Conservation (phyloP, 2,888 invertebrate genomes). For the Acanthosoma haemorrhoidale region DNA sequence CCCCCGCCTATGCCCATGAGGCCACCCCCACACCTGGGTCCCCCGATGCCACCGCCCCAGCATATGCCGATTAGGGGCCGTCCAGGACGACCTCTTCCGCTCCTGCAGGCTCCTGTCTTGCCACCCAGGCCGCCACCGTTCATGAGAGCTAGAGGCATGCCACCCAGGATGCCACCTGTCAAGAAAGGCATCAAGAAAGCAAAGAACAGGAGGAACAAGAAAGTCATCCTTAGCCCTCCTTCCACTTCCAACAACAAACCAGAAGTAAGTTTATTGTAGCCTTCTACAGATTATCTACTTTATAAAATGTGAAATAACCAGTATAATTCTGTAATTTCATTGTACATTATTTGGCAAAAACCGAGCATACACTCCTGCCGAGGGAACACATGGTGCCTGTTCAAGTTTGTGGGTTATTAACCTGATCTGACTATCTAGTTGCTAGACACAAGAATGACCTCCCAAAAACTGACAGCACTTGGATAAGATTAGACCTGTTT, state of each 20-base stretch:
- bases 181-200: conserved; percentile 31
- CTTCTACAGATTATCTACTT: background rate
- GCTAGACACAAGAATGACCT: too few species aligned
- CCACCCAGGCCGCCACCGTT: conserved; percentile 37
- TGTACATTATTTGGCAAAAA: too few species aligned
- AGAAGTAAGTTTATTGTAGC: background rate
- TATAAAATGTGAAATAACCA: conserved; percentile 27
- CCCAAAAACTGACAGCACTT: too few species aligned
- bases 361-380: too few species aligned
- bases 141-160: conserved; percentile 35
- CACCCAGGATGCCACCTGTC: conserved; percentile 32
- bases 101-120: conserved; percentile 32
- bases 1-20: conserved; percentile 41
- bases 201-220: conserved; percentile 33
- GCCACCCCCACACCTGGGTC: conserved; percentile 38
- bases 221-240: background rate
- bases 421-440: too few species aligned
- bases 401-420: too few species aligned
- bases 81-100: conserved; percentile 38
- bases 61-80: conserved; percentile 32
- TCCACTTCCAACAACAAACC: background rate
- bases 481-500: too few species aligned
- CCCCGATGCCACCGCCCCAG: conserved; percentile 24
- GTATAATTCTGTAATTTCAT: too few species aligned
- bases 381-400: too few species aligned